Evolutionary conservation across 2,113 vertebrate species (phyloP), one percentile per base, ranked within the genome.

Genomic region (Melanotaenia duboulayi): DNA sequence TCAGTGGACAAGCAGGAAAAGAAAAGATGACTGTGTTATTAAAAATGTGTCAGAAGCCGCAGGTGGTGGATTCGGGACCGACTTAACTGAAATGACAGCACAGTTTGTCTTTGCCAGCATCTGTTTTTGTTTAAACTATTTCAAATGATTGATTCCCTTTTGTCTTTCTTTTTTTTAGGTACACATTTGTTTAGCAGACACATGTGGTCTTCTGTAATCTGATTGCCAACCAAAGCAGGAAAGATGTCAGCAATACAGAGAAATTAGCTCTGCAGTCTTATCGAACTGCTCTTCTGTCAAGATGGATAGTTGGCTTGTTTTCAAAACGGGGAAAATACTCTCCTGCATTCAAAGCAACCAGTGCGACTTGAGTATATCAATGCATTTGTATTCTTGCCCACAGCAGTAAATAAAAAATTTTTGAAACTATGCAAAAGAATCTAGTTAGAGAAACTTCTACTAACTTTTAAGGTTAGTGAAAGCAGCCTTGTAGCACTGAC

Each of bases 21-120:
- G 35, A 78, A 76, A 52, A 65, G 75, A 68, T 24, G 71, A 57
- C 65, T 55, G 66, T 78, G 71, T 81, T 85, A 88, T 91, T 85
- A 84, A 84, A 89, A 88, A 83, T 51, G 59, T 77, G 76, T 79
- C 79, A 64, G 68, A 65, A 37, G 72, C 57, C 56, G 65, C 63
- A 62, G 71, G 69, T 69, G 59, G 5, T 68, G 44, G 68, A 64
- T 60, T 68, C 71, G 76, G 39, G 68, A 74, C 42, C 20, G 51
- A 60, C 44, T 24, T 4, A 69, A 49, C 13, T 28, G 11, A 59
- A 74, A n/a, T 8, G 19, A 73, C 60, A 32, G 7, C 22, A 44
- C 48, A 11, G 46, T 46, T 69, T n/a, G 4, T 50, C 23, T 78
- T 58, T 55, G 22, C 16, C 28, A 17, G 60, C 40, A 25, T 59